phyloP scores from a whole-genome alignment of 2,113 vertebrate genomes.

The Xenus cinereus region DNA sequence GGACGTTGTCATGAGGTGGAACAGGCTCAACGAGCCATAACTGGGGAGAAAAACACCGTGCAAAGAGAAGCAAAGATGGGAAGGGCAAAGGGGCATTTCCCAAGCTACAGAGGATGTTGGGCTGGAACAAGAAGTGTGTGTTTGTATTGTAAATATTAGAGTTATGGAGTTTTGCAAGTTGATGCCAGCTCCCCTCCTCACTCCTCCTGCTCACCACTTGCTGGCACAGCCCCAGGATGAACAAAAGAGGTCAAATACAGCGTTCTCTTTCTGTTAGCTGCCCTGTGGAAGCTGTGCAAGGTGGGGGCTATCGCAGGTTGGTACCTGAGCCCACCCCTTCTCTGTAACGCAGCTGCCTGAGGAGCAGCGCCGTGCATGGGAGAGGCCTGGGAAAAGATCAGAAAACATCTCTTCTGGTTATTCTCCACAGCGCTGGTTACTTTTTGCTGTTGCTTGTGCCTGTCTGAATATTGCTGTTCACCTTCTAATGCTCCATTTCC shows the following conservation, averaged over 20 bases:
- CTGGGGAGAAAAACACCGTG: neutral
- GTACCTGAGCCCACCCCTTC: neutral
- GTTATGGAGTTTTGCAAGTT: neutral
- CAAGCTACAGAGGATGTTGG: neutral
- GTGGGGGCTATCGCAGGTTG: accelerated
- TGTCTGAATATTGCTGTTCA: neutral
- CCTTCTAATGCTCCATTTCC: neutral
- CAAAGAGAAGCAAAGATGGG: neutral
- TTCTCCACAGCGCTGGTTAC: neutral
- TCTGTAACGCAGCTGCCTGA: neutral
- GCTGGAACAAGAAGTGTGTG: neutral
- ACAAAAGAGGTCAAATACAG: neutral
- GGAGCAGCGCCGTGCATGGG: neutral
- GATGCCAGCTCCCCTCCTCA: neutral
- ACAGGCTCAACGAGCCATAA: neutral
- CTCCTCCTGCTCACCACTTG: neutral
- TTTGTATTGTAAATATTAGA: neutral
- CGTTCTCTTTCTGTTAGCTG: accelerated
- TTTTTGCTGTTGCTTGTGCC: neutral
- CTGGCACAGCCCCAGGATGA: neutral
- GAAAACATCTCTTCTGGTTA: neutral
- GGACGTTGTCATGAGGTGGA: neutral
- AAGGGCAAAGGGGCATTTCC: neutral
- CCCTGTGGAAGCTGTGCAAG: neutral
- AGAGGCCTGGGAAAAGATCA: neutral